Conservation (phyloP, 2,113 vertebrate species). For the Prionailurus bengalensis region DNA sequence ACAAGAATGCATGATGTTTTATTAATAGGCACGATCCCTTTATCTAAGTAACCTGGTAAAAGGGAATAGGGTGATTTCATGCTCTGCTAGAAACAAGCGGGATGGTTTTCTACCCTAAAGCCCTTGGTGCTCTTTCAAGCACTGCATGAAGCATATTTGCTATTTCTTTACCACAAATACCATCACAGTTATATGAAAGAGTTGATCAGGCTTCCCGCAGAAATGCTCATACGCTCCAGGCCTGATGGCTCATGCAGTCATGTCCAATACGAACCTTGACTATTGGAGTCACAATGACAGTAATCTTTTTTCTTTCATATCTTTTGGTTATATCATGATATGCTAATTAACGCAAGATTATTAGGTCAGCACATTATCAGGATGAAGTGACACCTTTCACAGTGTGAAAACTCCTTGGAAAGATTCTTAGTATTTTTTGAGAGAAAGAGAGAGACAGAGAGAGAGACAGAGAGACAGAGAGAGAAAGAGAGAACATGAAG, state of each 20-base stretch:
- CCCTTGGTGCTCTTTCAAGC: neutral
- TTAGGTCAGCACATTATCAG: neutral
- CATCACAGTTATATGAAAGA: neutral
- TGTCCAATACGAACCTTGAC: neutral
- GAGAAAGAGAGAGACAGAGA: no score
- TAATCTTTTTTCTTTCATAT: neutral
- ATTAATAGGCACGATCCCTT: neutral
- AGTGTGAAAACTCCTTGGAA: neutral
- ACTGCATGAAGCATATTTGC: neutral
- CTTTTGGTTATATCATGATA: neutral
- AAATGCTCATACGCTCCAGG: neutral
- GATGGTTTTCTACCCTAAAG: neutral
- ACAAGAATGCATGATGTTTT: neutral
- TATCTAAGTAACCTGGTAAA: conserved; percentile 12
- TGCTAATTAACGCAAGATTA: neutral
- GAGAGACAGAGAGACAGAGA: no score
- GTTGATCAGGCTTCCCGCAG: neutral
- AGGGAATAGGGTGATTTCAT: conserved; percentile 46
- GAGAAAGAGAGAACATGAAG: no score
- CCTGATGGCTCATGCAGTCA: neutral
- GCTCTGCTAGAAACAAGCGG: neutral
- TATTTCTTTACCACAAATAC: conserved; percentile 19
- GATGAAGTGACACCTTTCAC: neutral
- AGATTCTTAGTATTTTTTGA: neutral
- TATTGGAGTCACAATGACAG: neutral